Evolutionary conservation across 2,888 invertebrate genomes (phyloP).

Genomic region (Epinotia demarniana): DNA sequence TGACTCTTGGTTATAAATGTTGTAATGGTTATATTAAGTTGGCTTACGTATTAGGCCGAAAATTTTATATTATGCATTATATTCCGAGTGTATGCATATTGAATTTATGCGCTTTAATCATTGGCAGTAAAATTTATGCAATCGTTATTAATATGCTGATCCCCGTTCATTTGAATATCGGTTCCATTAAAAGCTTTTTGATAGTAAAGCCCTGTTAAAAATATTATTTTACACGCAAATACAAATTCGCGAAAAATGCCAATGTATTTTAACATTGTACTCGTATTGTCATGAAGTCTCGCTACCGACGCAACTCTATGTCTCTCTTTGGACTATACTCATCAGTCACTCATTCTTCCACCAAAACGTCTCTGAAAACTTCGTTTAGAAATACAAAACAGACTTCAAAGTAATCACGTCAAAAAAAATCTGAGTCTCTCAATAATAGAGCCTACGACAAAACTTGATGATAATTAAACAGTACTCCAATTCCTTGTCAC

Average conservation of each 20-base stretch:
- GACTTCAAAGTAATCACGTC: constrained; percentile 14
- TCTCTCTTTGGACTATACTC: no score
- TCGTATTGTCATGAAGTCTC: not conserved
- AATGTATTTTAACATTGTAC: not conserved
- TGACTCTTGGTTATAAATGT: not conserved
- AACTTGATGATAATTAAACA: constrained; percentile 13
- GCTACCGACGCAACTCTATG: no score
- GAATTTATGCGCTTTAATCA: constrained; percentile 30
- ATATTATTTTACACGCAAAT: not conserved
- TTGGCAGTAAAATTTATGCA: constrained; percentile 22
- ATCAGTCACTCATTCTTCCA: no score
- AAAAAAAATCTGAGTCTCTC: constrained; percentile 6
- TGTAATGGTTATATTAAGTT: not conserved
- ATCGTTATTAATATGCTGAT: constrained; percentile 38
- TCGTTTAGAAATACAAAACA: not conserved
- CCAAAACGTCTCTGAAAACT: no score
- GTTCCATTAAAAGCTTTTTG: constrained; percentile 3
- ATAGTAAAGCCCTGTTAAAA: not conserved
- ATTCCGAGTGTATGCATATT: constrained; percentile 23
- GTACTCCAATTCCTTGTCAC: constrained; percentile 8
- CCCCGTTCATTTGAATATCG: constrained; percentile 22
- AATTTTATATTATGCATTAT: constrained; percentile 4
- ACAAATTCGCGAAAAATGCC: not conserved
- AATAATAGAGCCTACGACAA: constrained; percentile 24
- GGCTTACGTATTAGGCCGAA: constrained; percentile 7